Evolutionary conservation across 2,888 invertebrate genomes (phyloP), one percentile per base, ranked within the genome.

Genomic region (Cristatella mucedo): DNA sequence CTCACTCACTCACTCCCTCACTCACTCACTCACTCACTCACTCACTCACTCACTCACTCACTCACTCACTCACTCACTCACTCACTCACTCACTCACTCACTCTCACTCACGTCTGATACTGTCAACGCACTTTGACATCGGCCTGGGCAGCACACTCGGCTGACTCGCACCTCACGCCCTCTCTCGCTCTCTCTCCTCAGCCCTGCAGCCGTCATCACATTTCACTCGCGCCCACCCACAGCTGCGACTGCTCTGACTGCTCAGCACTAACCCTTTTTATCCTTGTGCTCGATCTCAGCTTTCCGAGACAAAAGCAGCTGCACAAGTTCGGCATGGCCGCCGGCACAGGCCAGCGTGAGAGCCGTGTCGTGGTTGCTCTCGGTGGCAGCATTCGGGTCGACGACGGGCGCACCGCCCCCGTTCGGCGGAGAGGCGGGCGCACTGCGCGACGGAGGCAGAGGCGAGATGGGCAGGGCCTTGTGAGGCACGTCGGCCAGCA

Each of bases 311-410:
- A 97, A 74, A 47, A 97, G 73, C 56, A 97, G 72, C 62, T 84
- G 83, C 7, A 93, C 93, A 16, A 95, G 74, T 57, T 95, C 91
- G 59, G 87, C 84, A 0, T 95, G 93, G 16, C 68, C 69, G 46
- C 91, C 91, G 44, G 89, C 86, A 68, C 91, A 93, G 34, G 95
- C 95, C 45, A 97, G 73, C 24, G 95, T 95, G 42, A 97, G 73
- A 40, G 95, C 93, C 3, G 97, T 97, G 69, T 97, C 97, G 68
- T 91, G 89, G 72, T 95, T 95, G 55, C 85, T 86, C 68, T 97
- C 95, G 0, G 95, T 97, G 71, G 89, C 87, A 5, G 87, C 86
- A 70, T 97, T 91, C 48, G 97, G 81, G 66, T 95, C 89, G 20
- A 68, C 52, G 4, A 44, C 21, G 2, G 58, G n/a, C n/a, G n/a